phyloP scores from a whole-genome alignment of 2,888 invertebrate species.

The Lasioglossum vierecki region DNA sequence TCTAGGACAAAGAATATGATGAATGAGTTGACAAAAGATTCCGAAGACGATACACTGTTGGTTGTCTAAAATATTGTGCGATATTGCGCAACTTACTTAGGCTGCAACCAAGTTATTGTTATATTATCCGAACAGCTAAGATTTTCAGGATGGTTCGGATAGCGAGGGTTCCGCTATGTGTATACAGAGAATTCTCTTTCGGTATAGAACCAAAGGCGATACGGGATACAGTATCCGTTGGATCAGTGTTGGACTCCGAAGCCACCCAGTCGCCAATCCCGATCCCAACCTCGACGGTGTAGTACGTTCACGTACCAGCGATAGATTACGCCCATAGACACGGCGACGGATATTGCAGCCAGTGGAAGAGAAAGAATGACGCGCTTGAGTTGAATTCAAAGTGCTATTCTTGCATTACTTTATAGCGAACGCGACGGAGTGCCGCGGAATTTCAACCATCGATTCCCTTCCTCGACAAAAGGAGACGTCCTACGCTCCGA shows the following conservation, averaged over 20 bases:
- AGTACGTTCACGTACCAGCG: constrained; percentile 67
- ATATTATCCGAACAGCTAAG: neutral
- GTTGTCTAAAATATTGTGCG: neutral
- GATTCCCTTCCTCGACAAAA: constrained; percentile 1
- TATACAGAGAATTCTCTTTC: constrained; percentile 14
- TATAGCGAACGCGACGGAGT: constrained; percentile 25
- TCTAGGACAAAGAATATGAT: neutral
- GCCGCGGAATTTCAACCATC: constrained; percentile 34
- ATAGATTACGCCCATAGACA: constrained; percentile 65
- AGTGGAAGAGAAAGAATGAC: constrained; percentile 53
- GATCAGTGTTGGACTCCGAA: constrained; percentile 25
- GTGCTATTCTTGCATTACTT: constrained; percentile 51
- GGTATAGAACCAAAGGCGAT: constrained; percentile 29
- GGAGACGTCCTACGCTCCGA: neutral
- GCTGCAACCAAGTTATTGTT: neutral
- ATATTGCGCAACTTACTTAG: neutral
- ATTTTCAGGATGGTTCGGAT: neutral
- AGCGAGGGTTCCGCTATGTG: neutral
- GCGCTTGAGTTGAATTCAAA: constrained; percentile 65
- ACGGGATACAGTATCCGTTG: neutral
- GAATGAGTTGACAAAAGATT: neutral
- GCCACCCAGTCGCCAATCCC: constrained; percentile 57
- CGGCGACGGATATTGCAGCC: constrained; percentile 57
- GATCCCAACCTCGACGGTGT: constrained; percentile 49
- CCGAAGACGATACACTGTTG: neutral